Evolutionary conservation across 1,140 invertebrate genomes (phyloP).

Genomic region (Drosophila auraria): DNA sequence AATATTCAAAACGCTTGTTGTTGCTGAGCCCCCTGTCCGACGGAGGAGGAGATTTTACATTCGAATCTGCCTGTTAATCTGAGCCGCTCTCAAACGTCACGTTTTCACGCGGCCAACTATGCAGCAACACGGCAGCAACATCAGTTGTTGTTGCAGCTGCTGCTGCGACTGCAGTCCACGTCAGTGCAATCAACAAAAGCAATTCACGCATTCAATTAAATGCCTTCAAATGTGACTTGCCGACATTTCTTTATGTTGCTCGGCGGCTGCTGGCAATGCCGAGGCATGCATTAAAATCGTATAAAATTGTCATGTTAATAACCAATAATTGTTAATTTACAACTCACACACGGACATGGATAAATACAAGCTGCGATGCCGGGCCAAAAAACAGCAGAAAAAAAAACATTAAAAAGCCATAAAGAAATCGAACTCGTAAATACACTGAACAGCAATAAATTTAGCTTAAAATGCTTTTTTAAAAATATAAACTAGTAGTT

Average conservation of each 20-base stretch:
- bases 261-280: constrained; percentile 30
- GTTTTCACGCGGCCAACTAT: constrained; percentile 79
- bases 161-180: constrained; percentile 10
- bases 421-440: constrained; percentile 17
- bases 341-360: constrained; percentile 59
- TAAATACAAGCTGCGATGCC: constrained; percentile 18
- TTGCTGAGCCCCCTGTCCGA: constrained; percentile 13
- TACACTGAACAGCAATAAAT: not conserved
- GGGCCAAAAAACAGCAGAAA: constrained; percentile 12
- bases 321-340: constrained; percentile 84
- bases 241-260: constrained; percentile 62
- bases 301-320: constrained; percentile 85
- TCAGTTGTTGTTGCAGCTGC: constrained; percentile 28
- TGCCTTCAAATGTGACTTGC: constrained; percentile 81
- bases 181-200: constrained; percentile 78
- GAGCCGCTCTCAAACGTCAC: constrained; percentile 76
- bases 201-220: constrained; percentile 84
- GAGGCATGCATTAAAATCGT: constrained; percentile 79
- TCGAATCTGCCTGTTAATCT: constrained; percentile 78
- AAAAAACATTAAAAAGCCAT: not conserved
- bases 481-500: not conserved
- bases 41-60: constrained; percentile 52
- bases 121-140: constrained; percentile 60
- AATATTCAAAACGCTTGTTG: constrained; percentile 78
- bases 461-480: not conserved